A percentile compares a stretch with the other conserved stretches of the same genome.
phyloP scores from a whole-genome alignment of 2,113 vertebrate species.

The Phalacrocorax aristotelis region DNA sequence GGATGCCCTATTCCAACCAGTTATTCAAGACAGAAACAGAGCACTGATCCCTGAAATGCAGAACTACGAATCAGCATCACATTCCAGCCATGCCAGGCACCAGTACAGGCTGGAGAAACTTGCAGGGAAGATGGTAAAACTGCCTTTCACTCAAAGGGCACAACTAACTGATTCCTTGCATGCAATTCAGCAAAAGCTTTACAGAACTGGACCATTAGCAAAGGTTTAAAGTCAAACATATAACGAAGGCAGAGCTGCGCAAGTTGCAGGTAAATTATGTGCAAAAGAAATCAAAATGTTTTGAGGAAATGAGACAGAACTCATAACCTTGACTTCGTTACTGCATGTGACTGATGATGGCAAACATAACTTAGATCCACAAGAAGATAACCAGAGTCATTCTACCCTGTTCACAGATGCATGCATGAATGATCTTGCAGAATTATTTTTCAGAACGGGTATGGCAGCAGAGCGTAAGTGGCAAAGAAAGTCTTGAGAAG shows the following conservation, averaged over 20 bases:
- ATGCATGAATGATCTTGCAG: constrained; percentile 42
- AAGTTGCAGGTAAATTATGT: not conserved
- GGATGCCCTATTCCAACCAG: not conserved
- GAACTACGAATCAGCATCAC: not conserved
- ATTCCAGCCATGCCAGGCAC: not conserved
- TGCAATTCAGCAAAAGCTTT: not conserved
- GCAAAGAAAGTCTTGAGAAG: not conserved
- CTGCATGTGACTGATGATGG: constrained; percentile 37
- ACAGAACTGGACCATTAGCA: not conserved
- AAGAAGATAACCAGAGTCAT: constrained; percentile 60
- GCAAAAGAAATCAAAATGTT: constrained; percentile 23
- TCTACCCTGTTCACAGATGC: constrained; percentile 35
- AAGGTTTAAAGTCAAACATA: not conserved
- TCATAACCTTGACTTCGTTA: constrained; percentile 41
- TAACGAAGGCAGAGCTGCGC: not conserved
- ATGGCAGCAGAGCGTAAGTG: not conserved
- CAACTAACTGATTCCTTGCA: not conserved
- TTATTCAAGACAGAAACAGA: not conserved
- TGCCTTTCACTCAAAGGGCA: not conserved
- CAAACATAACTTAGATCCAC: constrained; percentile 61
- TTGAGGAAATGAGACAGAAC: constrained; percentile 42
- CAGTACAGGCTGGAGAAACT: not conserved
- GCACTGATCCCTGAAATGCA: not conserved
- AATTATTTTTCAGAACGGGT: not conserved
- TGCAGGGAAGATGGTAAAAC: not conserved